Evolutionary conservation across 2,797 vertebrate genomes (phyloP).

Genomic region (Spheniscus humboldti): DNA sequence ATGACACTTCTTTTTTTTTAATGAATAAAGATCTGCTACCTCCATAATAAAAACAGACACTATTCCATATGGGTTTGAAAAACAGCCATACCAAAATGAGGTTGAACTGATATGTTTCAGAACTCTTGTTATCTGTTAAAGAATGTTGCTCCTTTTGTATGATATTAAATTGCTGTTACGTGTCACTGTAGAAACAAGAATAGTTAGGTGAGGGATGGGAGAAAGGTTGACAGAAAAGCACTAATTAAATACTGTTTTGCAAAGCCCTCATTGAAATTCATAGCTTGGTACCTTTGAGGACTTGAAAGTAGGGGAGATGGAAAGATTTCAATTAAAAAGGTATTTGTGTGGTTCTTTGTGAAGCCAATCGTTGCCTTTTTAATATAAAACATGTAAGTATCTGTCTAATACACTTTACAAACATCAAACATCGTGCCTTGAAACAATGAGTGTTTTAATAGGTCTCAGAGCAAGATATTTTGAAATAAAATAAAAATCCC

Average conservation of each 20-base stretch:
- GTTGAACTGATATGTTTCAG: neutral
- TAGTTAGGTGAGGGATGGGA: constrained; percentile 21
- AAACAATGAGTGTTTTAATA: constrained; percentile 1
- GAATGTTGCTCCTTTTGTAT: constrained; percentile 1
- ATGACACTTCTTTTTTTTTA: neutral
- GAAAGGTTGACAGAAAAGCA: constrained; percentile 20
- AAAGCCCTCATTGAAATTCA: constrained; percentile 84
- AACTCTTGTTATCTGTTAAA: neutral
- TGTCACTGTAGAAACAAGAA: constrained; percentile 22
- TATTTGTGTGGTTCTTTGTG: constrained; percentile 72
- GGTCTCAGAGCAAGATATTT: neutral
- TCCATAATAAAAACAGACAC: neutral
- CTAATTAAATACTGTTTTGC: constrained; percentile 64
- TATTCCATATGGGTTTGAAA: neutral
- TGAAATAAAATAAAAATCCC: neutral
- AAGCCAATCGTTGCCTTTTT: constrained; percentile 22
- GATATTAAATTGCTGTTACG: neutral
- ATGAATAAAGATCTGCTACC: neutral
- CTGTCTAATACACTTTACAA: neutral
- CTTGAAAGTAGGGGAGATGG: constrained; percentile 59
- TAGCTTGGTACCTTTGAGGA: constrained; percentile 81
- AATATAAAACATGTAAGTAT: constrained; percentile 26
- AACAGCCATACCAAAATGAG: neutral
- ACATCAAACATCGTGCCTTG: neutral
- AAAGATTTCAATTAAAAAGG: constrained; percentile 84